Base-by-base conservation (phyloP, 1,140 invertebrate species). In the Leptopilina clavipes region DNA sequence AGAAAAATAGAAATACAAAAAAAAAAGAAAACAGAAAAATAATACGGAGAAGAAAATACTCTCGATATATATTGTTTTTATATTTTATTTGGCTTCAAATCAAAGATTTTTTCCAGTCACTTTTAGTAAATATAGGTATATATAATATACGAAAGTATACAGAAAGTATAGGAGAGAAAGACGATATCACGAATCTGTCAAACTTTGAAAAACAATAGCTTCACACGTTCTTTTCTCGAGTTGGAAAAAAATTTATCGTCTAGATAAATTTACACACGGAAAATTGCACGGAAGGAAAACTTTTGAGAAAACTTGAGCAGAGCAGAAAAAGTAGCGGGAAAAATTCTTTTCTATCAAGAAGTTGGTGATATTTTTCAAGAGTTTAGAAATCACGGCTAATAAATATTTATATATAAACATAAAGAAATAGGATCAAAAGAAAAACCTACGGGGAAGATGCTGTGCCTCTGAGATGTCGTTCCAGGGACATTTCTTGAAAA, bases 401-500 rank as follows among this genome's bases (percentile, higher is more conserved):
- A n/a, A 8, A 40, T 40, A 9, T 40, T 0, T 40, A 40, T 40
- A 40, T 40, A 40, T 1, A 40, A 40, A 40, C 19, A 7, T 17
- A 12, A 18, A 65, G 59, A 65, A 31, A 65, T 31, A 65, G 12
- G 59, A 65, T 65, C 25, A 52, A 72, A 65, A 40, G 37, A 40
- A 72, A n/a, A 78, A 85, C 76, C 40, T 84, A 86, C 81, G 72
- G 25, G n/a, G 70, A 76, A 72, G 45, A 72, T 43, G 76, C 73
- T 56, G 56, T 78, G 17, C 71, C 72, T 59, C 54, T 25, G 17
- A 73, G 65, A 74, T 83, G 74, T 80, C 75, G 76, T 72, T 82
- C 81, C 70, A 81, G 45, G 17, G 83, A 87, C 85, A 86, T 83
- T 71, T 76, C 70, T 75, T 73, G 18, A 8, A 8, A 25, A 71